phyloP scores from a whole-genome alignment of 2,113 vertebrate genomes.

The Melospiza georgiana region DNA sequence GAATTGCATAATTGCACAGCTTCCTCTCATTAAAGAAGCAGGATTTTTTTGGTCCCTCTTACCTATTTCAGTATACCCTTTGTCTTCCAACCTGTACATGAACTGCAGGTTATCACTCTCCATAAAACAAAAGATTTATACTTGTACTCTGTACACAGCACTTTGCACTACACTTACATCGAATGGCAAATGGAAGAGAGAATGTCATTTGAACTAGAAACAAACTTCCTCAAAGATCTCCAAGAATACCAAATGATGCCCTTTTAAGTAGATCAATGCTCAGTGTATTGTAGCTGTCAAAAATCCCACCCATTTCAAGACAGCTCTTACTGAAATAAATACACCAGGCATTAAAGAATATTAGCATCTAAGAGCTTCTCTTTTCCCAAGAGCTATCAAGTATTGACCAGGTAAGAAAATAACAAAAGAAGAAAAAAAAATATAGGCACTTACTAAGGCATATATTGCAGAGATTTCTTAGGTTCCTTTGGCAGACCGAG shows the following conservation, averaged over 20 bases:
- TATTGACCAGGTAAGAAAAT: not conserved
- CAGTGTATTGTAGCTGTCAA: constrained; percentile 45
- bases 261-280: constrained; percentile 60
- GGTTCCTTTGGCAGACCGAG: constrained; percentile 30
- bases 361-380: constrained; percentile 8
- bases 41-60: not conserved
- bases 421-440: not conserved
- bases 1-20: not conserved
- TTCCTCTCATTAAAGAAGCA: not conserved
- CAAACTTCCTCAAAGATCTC: constrained; percentile 41
- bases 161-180: not conserved
- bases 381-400: constrained; percentile 2
- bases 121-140: not conserved
- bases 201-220: constrained; percentile 20
- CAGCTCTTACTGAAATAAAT: constrained; percentile 40
- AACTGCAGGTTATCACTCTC: not conserved
- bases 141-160: not conserved
- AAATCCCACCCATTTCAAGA: constrained; percentile 34
- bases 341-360: constrained; percentile 23
- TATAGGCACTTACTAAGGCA: not conserved
- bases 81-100: not conserved
- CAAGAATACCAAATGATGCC: constrained; percentile 39
- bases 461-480: constrained; percentile 4
- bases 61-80: not conserved
- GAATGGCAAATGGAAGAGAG: constrained; percentile 18